A percentile compares a stretch with the other conserved stretches of the same genome.
Conservation (phyloP, 2,888 invertebrate genomes). For the Allygus modestus region DNA sequence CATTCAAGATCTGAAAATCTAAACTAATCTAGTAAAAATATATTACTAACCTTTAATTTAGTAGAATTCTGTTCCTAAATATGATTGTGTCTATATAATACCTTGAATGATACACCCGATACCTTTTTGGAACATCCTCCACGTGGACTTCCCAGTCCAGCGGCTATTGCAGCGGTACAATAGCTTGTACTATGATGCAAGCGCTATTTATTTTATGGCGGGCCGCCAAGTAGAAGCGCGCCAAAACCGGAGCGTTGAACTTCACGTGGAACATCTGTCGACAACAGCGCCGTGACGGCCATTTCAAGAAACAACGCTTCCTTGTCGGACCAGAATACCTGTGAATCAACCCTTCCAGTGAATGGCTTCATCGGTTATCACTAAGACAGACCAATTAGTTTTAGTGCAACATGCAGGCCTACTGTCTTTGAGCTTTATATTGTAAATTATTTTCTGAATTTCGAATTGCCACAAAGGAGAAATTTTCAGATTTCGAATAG, state of each 20-base stretch:
- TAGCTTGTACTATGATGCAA: slow-evolving; percentile 48
- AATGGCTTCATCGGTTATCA: background rate
- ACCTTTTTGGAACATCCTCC: too few species aligned
- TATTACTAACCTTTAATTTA: too few species aligned
- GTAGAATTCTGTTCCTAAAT: too few species aligned
- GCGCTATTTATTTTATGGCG: slow-evolving; percentile 52
- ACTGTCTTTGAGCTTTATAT: too few species aligned
- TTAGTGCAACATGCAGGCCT: background rate
- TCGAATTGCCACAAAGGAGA: too few species aligned
- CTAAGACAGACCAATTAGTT: background rate
- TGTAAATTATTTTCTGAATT: too few species aligned
- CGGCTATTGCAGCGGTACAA: slow-evolving; percentile 31
- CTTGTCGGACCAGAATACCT: slow-evolving; percentile 15
- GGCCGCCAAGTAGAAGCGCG: slow-evolving; percentile 30
- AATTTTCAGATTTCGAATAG: too few species aligned
- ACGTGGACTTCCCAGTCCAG: background rate
- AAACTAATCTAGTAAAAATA: too few species aligned
- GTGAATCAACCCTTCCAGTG: slow-evolving; percentile 12
- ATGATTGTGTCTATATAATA: too few species aligned
- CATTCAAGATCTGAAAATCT: too few species aligned
- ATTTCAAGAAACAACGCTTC: slow-evolving; percentile 41
- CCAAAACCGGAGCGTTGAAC: slow-evolving; percentile 56
- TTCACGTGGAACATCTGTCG: slow-evolving; percentile 39
- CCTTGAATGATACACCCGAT: too few species aligned
- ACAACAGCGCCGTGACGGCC: slow-evolving; percentile 16